These are phyloP conservation scores for Sebastes kiyomatsui DNA, from an alignment of 2,797 vertebrate genomes.

Conservation along the genomic window DNA sequence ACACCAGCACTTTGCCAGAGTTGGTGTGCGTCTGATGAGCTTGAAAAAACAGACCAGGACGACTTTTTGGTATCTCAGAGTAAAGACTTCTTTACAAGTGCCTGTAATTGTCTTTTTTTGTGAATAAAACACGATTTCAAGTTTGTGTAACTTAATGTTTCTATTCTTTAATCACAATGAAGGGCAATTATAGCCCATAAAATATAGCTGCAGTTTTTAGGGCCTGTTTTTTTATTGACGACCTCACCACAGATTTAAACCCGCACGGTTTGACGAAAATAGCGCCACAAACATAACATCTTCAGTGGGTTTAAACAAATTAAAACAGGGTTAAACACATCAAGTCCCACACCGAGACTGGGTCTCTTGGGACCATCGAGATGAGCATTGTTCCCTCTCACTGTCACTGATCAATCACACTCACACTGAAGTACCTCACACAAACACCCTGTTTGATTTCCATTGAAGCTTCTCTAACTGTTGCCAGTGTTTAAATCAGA, in stretches of 20 bases:
- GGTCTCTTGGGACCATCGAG: background rate
- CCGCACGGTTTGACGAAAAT: background rate
- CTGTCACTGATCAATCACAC: slow-evolving; percentile 22
- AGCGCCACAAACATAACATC: background rate
- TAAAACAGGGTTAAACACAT: background rate
- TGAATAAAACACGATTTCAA: slow-evolving; percentile 56
- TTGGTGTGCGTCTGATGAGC: background rate
- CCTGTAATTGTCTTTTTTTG: slow-evolving; percentile 31
- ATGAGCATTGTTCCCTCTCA: slow-evolving; percentile 2
- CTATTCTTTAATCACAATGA: background rate
- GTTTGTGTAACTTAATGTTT: slow-evolving; percentile 2
- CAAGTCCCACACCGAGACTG: background rate
- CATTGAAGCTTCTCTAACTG: slow-evolving; percentile 17
- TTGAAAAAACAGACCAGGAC: background rate
- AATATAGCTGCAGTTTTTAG: background rate
- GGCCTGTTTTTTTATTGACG: background rate
- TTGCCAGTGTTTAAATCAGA: slow-evolving; percentile 21
- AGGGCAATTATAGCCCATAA: background rate
- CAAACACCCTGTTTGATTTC: slow-evolving; percentile 7
- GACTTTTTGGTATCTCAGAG: slow-evolving; percentile 2
- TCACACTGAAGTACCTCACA: slow-evolving; percentile 15
- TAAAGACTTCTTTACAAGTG: slow-evolving; percentile 43
- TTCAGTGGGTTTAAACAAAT: background rate
- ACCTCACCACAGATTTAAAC: background rate
- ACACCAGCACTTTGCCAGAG: slow-evolving; percentile 7